These are phyloP conservation scores for Melinopterus prodromus DNA, from an alignment of 2,888 invertebrate genomes.

Conservation along the genomic window DNA sequence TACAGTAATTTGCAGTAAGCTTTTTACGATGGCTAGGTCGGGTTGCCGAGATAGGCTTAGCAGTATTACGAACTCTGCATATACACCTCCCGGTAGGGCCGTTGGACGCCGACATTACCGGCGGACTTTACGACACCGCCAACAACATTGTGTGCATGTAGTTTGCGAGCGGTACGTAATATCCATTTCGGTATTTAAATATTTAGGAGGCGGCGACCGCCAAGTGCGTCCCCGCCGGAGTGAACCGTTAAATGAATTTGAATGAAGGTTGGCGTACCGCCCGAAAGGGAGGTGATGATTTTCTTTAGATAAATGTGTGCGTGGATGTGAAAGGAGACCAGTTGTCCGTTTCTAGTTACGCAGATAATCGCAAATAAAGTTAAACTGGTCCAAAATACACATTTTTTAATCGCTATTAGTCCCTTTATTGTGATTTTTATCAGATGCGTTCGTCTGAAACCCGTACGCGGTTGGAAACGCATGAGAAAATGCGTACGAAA, in stretches of 20 bases:
- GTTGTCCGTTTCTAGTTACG: too few relatives aligned
- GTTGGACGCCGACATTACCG: conserved; percentile 46
- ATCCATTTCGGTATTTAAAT: conserved; percentile 39
- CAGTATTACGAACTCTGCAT: conserved; percentile 52
- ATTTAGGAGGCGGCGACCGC: conserved; percentile 27
- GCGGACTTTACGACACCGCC: conserved; percentile 45
- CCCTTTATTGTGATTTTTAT: too few relatives aligned
- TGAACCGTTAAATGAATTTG: conserved; percentile 29
- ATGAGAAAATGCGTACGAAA: too few relatives aligned
- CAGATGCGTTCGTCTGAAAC: too few relatives aligned
- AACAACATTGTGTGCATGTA: conserved; percentile 37
- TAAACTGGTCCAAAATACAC: too few relatives aligned
- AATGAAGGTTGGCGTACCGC: conserved; percentile 5
- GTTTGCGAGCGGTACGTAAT: conserved; percentile 26
- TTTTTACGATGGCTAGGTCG: conserved; percentile 46
- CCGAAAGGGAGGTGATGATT: not conserved
- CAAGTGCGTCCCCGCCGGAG: conserved; percentile 19
- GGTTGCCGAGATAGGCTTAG: conserved; percentile 47
- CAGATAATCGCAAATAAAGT: too few relatives aligned
- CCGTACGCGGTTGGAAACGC: too few relatives aligned
- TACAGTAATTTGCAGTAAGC: conserved; percentile 49
- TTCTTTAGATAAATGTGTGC: not conserved
- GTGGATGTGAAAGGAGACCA: too few relatives aligned
- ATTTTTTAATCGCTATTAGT: too few relatives aligned
- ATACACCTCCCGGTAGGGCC: conserved; percentile 49